Conservation (phyloP, 2,797 vertebrate genomes). For the Notoglanidium macrostoma region DNA sequence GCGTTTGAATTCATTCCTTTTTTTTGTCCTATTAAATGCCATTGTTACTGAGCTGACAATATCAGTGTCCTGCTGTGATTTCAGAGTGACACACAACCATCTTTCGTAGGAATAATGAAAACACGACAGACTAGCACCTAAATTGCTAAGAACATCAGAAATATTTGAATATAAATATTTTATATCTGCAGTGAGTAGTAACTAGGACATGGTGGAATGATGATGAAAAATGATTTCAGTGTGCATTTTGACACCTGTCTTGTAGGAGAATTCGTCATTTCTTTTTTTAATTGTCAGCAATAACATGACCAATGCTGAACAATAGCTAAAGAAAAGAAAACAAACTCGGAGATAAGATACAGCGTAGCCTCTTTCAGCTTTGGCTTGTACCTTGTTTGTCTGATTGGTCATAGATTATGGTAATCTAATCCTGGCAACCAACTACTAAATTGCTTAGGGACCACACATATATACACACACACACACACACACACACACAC, state of each 20-base stretch:
- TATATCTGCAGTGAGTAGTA: neutral
- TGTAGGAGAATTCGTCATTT: neutral
- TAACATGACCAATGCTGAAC: neutral
- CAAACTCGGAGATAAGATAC: constrained; percentile 60
- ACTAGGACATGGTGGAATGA: neutral
- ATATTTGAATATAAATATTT: neutral
- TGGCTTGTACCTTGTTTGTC: constrained; percentile 67
- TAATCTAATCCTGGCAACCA: constrained; percentile 71
- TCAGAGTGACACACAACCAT: neutral
- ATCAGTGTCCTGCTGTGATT: neutral
- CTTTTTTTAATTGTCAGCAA: neutral
- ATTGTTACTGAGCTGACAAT: neutral
- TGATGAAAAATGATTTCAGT: neutral
- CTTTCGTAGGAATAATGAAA: neutral
- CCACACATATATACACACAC: constrained; percentile 39
- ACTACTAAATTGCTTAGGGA: constrained; percentile 50
- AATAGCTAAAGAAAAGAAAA: constrained; percentile 41
- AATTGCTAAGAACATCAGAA: neutral
- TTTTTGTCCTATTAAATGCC: neutral
- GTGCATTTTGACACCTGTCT: neutral
- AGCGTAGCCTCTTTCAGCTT: constrained; percentile 56
- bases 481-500: constrained; percentile 27
- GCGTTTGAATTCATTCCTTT: neutral
- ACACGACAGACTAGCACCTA: neutral
- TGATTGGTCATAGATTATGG: constrained; percentile 70